Base-by-base conservation (phyloP, 2,797 vertebrate genomes). In the Phoebastria nigripes region DNA sequence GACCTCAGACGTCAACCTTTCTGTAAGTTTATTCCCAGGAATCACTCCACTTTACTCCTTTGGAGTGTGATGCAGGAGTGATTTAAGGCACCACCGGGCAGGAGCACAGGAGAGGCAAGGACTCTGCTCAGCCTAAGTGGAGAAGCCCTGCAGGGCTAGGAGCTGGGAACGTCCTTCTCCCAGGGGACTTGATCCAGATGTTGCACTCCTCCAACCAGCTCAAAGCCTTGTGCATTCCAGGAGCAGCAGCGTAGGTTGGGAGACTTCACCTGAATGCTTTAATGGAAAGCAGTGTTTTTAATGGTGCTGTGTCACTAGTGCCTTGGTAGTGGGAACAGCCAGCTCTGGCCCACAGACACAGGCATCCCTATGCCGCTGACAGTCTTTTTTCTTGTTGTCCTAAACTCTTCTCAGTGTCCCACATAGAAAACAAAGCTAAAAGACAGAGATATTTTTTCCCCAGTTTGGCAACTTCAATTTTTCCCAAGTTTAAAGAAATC, bases 361-460 rank as follows among this genome's bases (percentile, higher is more conserved):
- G 29, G 9, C 19, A 28, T 28, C 66, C 22, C 25, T 35, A 2
- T 49, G 21, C 49, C 14, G 1, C 66, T 44, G 58, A 35, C 19
- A 39, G 13, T 9, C 26, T 71, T 89, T 73, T 49, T 33, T 83
- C 37, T 62, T 31, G 24, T 42, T 31, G 3, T 41, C 78, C 93
- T 25, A 61, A 79, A 61, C 73, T 35, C n/a, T 55, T 44, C 69
- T 70, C 42, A 35, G n/a, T 15, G 24, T 37, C 42, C n/a, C 47
- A 73, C 42, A 35, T 1, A 9, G 33, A 82, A 73, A 91, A 83
- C 26, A 67, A 61, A 87, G 31, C 37, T 58, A 62, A 86, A 87
- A 76, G 24, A 13, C 22, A 6, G 16, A 62, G 2, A 2, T 3
- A 2, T 21, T 70, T 65, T 47, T 21, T 1, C 15, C 29, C 3